A percentile compares a stretch with the other conserved stretches of the same genome.
Conservation (phyloP, 2,113 vertebrate genomes). For the Corythaeola cristata region DNA sequence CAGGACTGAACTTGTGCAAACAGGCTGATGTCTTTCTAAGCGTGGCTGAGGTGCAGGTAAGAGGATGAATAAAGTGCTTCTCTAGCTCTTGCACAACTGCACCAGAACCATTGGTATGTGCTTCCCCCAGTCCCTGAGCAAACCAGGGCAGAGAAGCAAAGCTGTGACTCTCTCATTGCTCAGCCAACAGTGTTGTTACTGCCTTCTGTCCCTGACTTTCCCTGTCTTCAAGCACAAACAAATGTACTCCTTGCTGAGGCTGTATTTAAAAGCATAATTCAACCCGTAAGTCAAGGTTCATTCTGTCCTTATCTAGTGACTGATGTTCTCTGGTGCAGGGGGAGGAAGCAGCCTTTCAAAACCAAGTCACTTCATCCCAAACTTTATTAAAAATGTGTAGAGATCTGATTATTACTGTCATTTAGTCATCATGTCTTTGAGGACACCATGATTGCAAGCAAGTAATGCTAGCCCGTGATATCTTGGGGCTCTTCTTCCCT, state of each 20-base stretch:
- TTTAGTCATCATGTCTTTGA: not conserved
- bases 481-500: not conserved
- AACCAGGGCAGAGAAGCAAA: not conserved
- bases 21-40: not conserved
- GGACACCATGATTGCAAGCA: not conserved
- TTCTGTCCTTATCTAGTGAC: not conserved
- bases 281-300: not conserved
- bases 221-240: not conserved
- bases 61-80: not conserved
- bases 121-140: not conserved
- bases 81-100: not conserved
- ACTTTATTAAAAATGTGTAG: not conserved
- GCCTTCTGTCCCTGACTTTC: not conserved
- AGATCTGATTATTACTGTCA: not conserved
- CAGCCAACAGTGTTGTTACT: not conserved
- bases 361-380: not conserved
- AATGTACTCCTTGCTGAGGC: not conserved
- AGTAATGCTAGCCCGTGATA: not conserved
- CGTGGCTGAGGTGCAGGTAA: not conserved
- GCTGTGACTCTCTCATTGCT: not conserved
- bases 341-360: not conserved
- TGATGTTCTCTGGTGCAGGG: not conserved
- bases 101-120: not conserved
- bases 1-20: conserved; percentile 29
- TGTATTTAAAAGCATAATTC: not conserved